A percentile compares a stretch with the other conserved stretches of the same genome.
Conservation (phyloP, 2,888 invertebrate species). For the Stenodera caucasica region DNA sequence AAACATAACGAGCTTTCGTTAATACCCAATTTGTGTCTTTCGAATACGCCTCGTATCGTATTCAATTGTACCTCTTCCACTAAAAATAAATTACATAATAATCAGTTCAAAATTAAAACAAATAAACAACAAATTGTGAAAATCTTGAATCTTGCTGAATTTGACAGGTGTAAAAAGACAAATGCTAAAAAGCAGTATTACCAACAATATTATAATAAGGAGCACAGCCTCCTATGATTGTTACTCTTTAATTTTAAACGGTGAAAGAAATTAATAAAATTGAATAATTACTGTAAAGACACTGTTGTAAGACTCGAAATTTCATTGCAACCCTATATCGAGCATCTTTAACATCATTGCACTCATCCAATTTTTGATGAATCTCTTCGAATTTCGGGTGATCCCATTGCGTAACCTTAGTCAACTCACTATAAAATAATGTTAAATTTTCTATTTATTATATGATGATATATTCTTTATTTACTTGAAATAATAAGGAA, state of each 20-base stretch:
- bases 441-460: conserved; percentile 24
- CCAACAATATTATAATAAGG: too few relatives aligned
- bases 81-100: conserved; percentile 19
- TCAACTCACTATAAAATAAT: conserved; percentile 54
- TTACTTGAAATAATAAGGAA: conserved; percentile 63
- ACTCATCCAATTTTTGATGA: conserved; percentile 62
- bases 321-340: conserved; percentile 78
- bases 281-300: conserved; percentile 65
- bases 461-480: not conserved
- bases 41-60: conserved; percentile 70
- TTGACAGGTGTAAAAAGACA: too few relatives aligned
- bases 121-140: too few relatives aligned
- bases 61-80: conserved; percentile 53
- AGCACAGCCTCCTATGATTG: too few relatives aligned
- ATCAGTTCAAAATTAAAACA: not conserved
- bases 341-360: conserved; percentile 72
- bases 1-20: conserved; percentile 69
- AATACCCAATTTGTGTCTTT: conserved; percentile 68
- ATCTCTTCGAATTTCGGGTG: conserved; percentile 65
- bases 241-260: too few relatives aligned
- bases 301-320: conserved; percentile 63
- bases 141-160: too few relatives aligned
- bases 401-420: conserved; percentile 60
- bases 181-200: too few relatives aligned
- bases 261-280: not conserved